Evolutionary conservation across 2,797 vertebrate species (phyloP).

Genomic region (Spheniscus humboldti): DNA sequence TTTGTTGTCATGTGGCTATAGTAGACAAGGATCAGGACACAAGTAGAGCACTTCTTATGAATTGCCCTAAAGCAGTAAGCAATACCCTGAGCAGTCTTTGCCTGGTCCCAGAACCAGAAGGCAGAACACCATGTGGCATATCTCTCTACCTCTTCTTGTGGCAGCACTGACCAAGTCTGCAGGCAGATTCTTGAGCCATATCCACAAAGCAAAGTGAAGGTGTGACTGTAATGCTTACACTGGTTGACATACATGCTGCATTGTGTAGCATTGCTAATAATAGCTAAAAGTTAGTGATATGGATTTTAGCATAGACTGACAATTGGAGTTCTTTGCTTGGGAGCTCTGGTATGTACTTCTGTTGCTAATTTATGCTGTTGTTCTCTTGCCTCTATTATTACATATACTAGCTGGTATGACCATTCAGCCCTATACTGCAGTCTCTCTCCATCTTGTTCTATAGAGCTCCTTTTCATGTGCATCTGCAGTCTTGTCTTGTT

Average conservation of each 20-base stretch:
- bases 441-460: not conserved
- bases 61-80: not conserved
- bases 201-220: not conserved
- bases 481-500: not conserved
- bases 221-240: not conserved
- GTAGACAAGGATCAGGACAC: not conserved
- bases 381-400: not conserved
- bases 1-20: not conserved
- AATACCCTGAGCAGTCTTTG: not conserved
- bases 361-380: not conserved
- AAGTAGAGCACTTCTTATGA: not conserved
- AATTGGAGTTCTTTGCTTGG: not conserved
- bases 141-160: not conserved
- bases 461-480: not conserved
- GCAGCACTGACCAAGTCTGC: accelerated
- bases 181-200: not conserved
- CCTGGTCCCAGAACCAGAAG: not conserved
- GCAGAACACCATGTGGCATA: accelerated
- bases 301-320: not conserved
- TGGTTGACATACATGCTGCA: accelerated
- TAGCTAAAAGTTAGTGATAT: not conserved
- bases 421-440: not conserved
- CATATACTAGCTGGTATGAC: not conserved
- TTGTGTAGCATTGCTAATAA: not conserved
- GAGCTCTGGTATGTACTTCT: not conserved